These are phyloP conservation scores for Listronotus bonariensis DNA, from an alignment of 1,140 invertebrate genomes.

Conservation along the genomic window DNA sequence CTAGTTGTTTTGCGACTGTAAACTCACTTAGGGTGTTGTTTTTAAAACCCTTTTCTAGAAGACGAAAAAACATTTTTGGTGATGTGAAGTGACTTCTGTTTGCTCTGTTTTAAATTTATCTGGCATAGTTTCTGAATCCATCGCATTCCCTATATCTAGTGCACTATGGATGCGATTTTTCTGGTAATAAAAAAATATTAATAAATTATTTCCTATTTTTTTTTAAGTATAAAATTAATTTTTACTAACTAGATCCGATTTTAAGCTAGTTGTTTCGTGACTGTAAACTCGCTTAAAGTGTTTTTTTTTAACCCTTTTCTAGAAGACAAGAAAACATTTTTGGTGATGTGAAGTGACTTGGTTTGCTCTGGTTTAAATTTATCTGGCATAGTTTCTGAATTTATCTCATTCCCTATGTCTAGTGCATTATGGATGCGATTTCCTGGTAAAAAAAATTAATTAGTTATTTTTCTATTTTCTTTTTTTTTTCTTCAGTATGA, in stretches of 20 bases:
- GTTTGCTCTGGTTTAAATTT: no score
- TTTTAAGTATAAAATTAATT: no score
- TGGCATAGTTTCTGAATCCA: no score
- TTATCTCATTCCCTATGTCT: slow-evolving; percentile 5
- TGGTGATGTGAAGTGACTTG: neutral
- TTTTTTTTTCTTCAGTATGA: no score
- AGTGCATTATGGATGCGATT: slow-evolving; percentile 15
- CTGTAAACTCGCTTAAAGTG: neutral
- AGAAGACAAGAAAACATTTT: neutral
- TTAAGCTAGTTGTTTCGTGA: slow-evolving; percentile 14
- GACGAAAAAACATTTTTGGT: neutral
- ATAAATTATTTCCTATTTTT: no score
- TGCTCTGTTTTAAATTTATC: no score
- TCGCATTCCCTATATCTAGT: no score
- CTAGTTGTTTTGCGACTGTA: no score
- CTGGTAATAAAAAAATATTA: no score
- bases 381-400: neutral
- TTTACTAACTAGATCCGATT: neutral
- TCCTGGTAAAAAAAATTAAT: neutral
- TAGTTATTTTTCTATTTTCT: no score
- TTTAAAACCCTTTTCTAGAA: neutral
- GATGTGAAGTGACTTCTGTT: neutral
- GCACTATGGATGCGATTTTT: no score
- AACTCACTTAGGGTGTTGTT: no score
- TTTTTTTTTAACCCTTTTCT: neutral